Percentiles rank a stretch among this genome's conserved stretches.
phyloP scores from a whole-genome alignment of 2,888 invertebrate species.

The Hoplodrina blanda region DNA sequence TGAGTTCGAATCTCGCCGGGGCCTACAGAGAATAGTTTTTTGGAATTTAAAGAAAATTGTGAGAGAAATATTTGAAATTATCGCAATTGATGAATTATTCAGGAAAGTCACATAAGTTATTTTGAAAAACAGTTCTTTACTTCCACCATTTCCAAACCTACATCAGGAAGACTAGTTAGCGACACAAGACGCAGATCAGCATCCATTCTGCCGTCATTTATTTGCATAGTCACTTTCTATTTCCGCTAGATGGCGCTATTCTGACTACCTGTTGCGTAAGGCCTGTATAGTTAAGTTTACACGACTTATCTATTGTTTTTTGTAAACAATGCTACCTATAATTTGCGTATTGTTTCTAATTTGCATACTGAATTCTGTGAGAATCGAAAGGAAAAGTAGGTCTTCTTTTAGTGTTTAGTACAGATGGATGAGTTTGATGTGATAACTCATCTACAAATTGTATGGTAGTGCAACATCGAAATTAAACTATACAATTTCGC shows the following conservation, averaged over 20 bases:
- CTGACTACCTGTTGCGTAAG: conserved; percentile 60
- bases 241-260: conserved; percentile 82
- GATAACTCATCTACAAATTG: neutral
- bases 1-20: conserved; percentile 83
- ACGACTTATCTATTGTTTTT: conserved; percentile 58
- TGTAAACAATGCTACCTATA: conserved; percentile 58
- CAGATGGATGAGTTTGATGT: conserved; percentile 2
- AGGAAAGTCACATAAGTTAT: too few species aligned
- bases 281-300: conserved; percentile 47
- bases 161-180: conserved; percentile 76
- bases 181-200: conserved; percentile 70
- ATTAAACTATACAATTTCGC: neutral
- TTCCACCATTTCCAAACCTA: conserved; percentile 60
- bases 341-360: conserved; percentile 59
- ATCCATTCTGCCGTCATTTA: conserved; percentile 76
- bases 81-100: neutral
- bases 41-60: conserved; percentile 5
- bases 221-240: conserved; percentile 85
- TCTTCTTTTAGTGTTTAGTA: conserved; percentile 18
- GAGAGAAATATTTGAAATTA: neutral
- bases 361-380: conserved; percentile 52
- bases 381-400: conserved; percentile 51
- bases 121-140: conserved; percentile 24
- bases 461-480: too few species aligned
- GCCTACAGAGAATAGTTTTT: conserved; percentile 41